Base-by-base conservation (phyloP, 1,140 invertebrate genomes). In the Drosophila persimilis region DNA sequence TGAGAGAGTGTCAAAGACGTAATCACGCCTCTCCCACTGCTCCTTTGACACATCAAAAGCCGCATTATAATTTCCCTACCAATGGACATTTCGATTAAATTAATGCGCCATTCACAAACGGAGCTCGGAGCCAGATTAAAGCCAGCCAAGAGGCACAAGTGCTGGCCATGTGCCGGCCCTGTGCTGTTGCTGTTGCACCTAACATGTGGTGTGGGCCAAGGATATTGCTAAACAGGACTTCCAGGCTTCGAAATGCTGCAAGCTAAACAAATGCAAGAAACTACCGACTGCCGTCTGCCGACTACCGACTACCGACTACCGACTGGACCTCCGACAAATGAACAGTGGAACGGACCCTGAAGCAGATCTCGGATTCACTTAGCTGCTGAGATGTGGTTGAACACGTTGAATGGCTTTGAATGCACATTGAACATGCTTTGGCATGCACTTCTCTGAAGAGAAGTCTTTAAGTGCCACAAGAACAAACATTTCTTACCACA, bases 191-290 rank as follows among this genome's bases (percentile, higher is more conserved):
- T 17, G 31, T 41, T 48, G 52, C 53, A 50, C 57, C 31, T 51
- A 59, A 75, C 65, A 67, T 72, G 70, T 77, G n/a, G n/a, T 77
- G 54, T 72, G 60, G 72, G 63, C 47, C 44, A 35, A 50, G 78
- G 66, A 79, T 88, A 69, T 86, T 78, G 74, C 74, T 75, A 83
- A 88, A 88, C 83, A 88, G 83, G 75, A 88, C 66, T 88, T 88
- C 64, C 84, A 89, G 75, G 78, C 78, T 69, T 75, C 71, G 69
- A 76, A 86, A 72, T 79, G 71, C 74, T 59, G 58, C 74, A 55
- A 74, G 60, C 64, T 64, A 61, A 70, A 81, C 64, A 77, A 83
- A 83, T 67, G 65, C 50, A 57, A 47, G 31, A 43, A 47, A 35
- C 54, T 46, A 55, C 52, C 58, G 58, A 35, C 17, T 43, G 20